A percentile compares a stretch with the other conserved stretches of the same genome.
Evolutionary conservation across 2,888 invertebrate species (phyloP).

Genomic region (Stomorhina lunata): DNA sequence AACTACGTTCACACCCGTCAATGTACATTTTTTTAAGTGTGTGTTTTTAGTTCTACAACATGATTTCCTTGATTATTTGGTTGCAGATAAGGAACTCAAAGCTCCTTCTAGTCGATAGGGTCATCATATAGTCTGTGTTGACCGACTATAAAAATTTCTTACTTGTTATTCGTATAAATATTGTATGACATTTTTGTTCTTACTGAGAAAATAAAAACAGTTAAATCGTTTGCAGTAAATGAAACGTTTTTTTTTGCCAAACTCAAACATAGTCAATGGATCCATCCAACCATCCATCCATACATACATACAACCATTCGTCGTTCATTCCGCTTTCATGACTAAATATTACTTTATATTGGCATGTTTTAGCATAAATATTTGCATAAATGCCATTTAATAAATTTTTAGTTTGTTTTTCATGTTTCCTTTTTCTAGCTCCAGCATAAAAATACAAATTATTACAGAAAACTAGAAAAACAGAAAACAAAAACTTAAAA

Average conservation of each 20-base stretch:
- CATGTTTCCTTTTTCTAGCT: neutral
- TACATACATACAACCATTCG: too few relatives aligned
- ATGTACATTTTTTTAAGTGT: too few relatives aligned
- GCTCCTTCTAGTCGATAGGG: too few relatives aligned
- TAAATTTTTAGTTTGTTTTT: constrained; percentile 38
- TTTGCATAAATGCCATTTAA: constrained; percentile 65
- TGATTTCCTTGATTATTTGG: too few relatives aligned
- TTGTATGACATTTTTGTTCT: too few relatives aligned
- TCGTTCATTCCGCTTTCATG: constrained; percentile 35
- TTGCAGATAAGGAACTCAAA: too few relatives aligned
- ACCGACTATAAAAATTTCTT: too few relatives aligned
- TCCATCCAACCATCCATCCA: neutral
- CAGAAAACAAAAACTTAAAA: constrained; percentile 9
- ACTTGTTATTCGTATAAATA: too few relatives aligned
- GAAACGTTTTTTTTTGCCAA: constrained; percentile 4
- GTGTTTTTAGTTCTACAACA: too few relatives aligned
- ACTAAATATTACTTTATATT: constrained; percentile 64
- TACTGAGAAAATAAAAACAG: constrained; percentile 1
- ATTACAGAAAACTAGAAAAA: constrained; percentile 29
- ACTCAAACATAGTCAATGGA: constrained; percentile 1
- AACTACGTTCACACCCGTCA: too few relatives aligned
- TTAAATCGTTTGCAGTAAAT: constrained; percentile 7
- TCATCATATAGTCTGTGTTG: too few relatives aligned
- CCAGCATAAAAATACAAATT: constrained; percentile 37
- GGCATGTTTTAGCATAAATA: constrained; percentile 64